Evolutionary conservation across 2,888 invertebrate genomes (phyloP).

Genomic region (Agrochola macilenta): DNA sequence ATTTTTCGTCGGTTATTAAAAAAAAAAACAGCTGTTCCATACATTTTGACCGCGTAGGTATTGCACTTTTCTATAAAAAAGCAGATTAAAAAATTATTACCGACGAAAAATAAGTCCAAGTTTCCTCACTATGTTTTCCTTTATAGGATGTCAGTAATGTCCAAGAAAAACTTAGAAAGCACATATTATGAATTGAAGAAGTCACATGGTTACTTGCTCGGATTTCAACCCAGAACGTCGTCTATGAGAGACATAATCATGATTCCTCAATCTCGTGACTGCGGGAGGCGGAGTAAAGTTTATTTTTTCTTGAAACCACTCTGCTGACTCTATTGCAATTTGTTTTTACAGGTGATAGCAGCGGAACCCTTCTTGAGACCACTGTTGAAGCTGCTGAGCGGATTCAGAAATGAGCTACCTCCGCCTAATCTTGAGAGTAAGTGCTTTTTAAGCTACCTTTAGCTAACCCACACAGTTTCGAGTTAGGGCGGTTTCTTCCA

Average conservation of each 20-base stretch:
- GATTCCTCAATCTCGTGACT: background rate
- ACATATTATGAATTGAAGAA: too few species aligned
- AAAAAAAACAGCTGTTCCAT: too few species aligned
- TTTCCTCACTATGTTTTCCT: too few species aligned
- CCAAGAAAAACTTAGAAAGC: background rate
- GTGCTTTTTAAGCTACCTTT: slow-evolving; percentile 51
- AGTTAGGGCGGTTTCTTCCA: background rate
- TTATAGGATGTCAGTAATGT: background rate
- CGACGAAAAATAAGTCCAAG: too few species aligned
- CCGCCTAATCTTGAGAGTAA: slow-evolving; percentile 95
- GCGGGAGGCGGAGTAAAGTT: background rate
- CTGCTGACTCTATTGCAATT: background rate
- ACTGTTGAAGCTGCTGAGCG: slow-evolving; percentile 94
- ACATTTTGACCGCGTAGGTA: too few species aligned
- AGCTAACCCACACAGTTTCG: too few species aligned
- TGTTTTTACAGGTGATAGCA: slow-evolving; percentile 92
- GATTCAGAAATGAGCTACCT: slow-evolving; percentile 94
- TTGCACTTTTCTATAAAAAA: too few species aligned
- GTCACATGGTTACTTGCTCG: background rate
- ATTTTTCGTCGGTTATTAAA: too few species aligned
- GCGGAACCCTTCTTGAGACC: slow-evolving; percentile 97
- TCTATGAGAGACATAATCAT: background rate
- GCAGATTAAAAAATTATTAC: too few species aligned
- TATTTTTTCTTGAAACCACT: background rate
- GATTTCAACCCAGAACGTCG: background rate